Percentiles rank a stretch among this genome's conserved stretches.
Conservation (phyloP, 2,113 vertebrate genomes). For the Piliocolobus tephrosceles region DNA sequence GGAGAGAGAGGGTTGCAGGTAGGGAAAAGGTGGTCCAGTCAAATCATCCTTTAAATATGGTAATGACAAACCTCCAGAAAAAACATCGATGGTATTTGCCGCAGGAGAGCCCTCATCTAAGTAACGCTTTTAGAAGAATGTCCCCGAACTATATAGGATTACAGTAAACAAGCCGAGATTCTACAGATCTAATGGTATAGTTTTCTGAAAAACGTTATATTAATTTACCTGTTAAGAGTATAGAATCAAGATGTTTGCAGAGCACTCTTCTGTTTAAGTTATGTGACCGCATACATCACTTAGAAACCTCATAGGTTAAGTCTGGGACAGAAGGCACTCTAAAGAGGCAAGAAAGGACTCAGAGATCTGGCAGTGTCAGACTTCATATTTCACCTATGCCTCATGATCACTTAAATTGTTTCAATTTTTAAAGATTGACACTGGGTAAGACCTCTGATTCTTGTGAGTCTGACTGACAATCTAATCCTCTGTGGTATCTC, state of each 20-base stretch:
- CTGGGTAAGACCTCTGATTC: background rate
- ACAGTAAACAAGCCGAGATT: background rate
- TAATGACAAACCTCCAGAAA: background rate
- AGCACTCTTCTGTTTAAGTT: slow-evolving; percentile 16
- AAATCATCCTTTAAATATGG: background rate
- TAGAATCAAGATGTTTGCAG: background rate
- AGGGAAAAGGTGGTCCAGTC: background rate
- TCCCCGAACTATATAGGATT: background rate
- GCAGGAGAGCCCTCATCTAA: background rate
- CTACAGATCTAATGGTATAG: background rate
- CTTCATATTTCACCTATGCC: background rate
- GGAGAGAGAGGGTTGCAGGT: background rate
- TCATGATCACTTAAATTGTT: background rate
- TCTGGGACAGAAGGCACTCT: background rate
- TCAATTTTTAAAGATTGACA: slow-evolving; percentile 18
- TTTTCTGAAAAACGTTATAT: background rate
- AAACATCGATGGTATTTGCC: background rate
- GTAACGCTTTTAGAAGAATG: background rate
- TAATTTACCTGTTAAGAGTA: background rate
- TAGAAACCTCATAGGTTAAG: background rate
- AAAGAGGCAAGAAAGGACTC: background rate
- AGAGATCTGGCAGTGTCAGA: background rate
- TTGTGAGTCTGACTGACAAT: background rate
- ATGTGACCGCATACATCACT: background rate
- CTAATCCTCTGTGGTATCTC: background rate